Conservation (phyloP, 2,888 invertebrate genomes). For the Phragmatobia fuliginosa region DNA sequence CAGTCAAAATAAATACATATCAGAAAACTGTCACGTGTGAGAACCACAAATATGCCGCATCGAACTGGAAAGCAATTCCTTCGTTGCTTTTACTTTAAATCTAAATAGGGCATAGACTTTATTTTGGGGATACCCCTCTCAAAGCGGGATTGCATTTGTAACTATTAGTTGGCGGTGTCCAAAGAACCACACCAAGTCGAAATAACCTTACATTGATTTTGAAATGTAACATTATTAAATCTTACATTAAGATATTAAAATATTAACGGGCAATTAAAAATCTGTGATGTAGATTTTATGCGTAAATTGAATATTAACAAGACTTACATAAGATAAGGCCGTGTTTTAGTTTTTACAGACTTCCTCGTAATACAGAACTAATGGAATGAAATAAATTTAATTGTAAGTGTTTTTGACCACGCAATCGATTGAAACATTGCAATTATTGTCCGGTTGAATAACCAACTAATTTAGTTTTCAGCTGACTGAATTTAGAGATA, state of each 20-base stretch:
- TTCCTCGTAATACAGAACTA: conserved; percentile 35
- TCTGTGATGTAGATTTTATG: background rate
- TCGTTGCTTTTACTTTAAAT: background rate
- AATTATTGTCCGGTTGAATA: conserved; percentile 3
- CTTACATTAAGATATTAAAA: background rate
- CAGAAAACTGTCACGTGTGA: too few relatives aligned
- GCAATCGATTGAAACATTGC: conserved; percentile 22
- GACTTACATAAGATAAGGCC: background rate
- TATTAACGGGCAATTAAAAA: background rate
- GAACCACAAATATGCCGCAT: too few relatives aligned
- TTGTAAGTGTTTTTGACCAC: conserved; percentile 31
- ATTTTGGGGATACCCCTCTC: background rate
- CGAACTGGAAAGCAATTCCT: background rate
- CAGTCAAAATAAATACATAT: too few relatives aligned
- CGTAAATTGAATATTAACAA: too few relatives aligned
- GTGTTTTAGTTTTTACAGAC: conserved; percentile 22
- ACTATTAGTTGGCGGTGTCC: background rate
- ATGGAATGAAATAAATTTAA: conserved; percentile 22
- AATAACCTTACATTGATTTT: too few relatives aligned
- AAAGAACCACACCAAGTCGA: background rate
- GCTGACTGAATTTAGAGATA: background rate
- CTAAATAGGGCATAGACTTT: too few relatives aligned
- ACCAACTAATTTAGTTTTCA: background rate
- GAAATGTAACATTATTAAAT: background rate
- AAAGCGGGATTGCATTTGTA: background rate